Evolutionary conservation across 2,113 vertebrate genomes (phyloP).

Genomic region (Pachypanchax playfairii): DNA sequence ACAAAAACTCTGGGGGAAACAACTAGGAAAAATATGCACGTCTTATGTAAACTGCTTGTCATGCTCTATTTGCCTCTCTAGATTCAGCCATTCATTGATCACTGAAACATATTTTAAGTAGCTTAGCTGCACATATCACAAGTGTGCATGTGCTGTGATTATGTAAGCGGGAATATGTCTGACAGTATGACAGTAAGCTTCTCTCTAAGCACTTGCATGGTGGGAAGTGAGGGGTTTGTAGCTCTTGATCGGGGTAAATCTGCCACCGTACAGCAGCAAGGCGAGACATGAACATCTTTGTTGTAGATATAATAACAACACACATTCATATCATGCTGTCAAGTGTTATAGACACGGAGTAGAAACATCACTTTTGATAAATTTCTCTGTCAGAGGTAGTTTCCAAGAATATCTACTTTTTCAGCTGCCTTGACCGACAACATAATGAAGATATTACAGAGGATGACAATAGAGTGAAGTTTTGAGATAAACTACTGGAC

Average conservation of each 20-base stretch:
- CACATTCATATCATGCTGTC: slow-evolving; percentile 20
- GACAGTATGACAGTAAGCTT: slow-evolving; percentile 13
- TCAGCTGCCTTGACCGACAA: slow-evolving; percentile 4
- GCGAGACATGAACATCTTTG: slow-evolving; percentile 20
- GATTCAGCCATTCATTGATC: slow-evolving; percentile 18
- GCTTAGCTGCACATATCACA: slow-evolving; percentile 3
- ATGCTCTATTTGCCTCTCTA: slow-evolving; percentile 14
- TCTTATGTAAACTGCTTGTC: slow-evolving; percentile 37
- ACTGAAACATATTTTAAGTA: slow-evolving; percentile 21
- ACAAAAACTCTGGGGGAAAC: slow-evolving; percentile 46
- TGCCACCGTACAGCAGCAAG: slow-evolving; percentile 7
- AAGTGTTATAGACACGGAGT: slow-evolving; percentile 34
- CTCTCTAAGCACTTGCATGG: neutral
- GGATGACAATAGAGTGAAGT: slow-evolving; percentile 15
- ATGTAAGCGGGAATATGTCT: slow-evolving; percentile 6
- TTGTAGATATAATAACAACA: slow-evolving; percentile 9
- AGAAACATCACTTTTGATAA: slow-evolving; percentile 13
- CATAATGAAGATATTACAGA: slow-evolving; percentile 28
- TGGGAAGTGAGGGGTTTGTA: neutral
- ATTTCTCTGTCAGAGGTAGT: slow-evolving; percentile 10
- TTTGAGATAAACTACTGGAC: neutral
- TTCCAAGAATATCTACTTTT: slow-evolving; percentile 18
- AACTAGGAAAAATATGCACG: slow-evolving; percentile 31
- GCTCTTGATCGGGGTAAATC: slow-evolving; percentile 6
- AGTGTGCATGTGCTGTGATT: slow-evolving; percentile 1